Conservation (phyloP, 30 jellyfish, hydroid and myxozoan genomes). For the Turritopsis rubra region DNA sequence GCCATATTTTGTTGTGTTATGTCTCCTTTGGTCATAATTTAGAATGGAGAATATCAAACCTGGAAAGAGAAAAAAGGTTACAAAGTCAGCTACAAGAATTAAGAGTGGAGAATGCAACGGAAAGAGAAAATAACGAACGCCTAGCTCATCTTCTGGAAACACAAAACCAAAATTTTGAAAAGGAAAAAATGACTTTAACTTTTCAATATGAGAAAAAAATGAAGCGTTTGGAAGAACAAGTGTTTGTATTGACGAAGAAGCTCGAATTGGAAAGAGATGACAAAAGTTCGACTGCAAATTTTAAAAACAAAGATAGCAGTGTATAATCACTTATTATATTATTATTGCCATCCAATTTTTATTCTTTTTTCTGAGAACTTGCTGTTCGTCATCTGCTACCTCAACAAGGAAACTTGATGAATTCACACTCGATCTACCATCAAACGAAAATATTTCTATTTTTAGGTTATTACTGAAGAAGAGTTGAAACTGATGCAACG, state of each 20-base stretch:
- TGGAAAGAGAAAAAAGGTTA: slow-evolving; percentile 46
- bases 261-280: neutral
- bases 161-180: slow-evolving; percentile 35
- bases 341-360: neutral
- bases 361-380: neutral
- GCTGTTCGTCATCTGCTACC: neutral
- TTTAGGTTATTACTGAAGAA: no score
- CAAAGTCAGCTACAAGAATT: slow-evolving; percentile 49
- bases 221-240: slow-evolving; percentile 25
- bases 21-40: neutral
- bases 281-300: neutral
- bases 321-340: neutral
- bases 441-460: no score
- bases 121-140: slow-evolving; percentile 35
- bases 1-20: neutral
- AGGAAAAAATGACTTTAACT: slow-evolving; percentile 24
- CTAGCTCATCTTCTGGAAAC: slow-evolving; percentile 24
- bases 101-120: slow-evolving; percentile 35
- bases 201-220: slow-evolving; percentile 15
- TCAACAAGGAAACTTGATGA: no score
- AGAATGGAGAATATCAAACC: slow-evolving; percentile 13
- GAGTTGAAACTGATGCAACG: slow-evolving; percentile 18
- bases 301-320: neutral
- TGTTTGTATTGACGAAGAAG: slow-evolving; percentile 25
- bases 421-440: no score